Evolutionary conservation across 2,888 invertebrate genomes (phyloP), one percentile per base, ranked within the genome.

Genomic region (Ophraella communa): DNA sequence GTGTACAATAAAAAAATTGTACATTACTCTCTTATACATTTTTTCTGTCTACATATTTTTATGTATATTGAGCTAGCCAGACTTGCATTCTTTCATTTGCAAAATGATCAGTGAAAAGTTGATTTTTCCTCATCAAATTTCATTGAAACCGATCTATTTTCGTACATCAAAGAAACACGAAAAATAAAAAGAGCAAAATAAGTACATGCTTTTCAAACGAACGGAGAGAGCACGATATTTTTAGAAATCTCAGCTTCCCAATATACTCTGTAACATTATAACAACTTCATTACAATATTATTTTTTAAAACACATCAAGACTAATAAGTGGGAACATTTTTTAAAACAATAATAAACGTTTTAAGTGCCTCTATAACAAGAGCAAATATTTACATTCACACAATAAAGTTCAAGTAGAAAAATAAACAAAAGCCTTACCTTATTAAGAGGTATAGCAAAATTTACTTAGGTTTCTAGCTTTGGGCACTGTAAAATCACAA

Each of bases 391-490:
- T 60, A 60, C 60, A 4, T 64, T 60, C 53, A n/a, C 18, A 51
- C 30, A 21, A 42, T 51, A 39, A 64, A 52, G 18, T 58, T 35
- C 55, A 55, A 60, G 21, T 54, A 33, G 55, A 52, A 64, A 64
- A 64, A 60, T 60, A 64, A 64, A 64, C 64, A 64, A 60, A 60
- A 51, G 49, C 64, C n/a, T 60, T 45, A 64, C 64, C 64, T 64
- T 60, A 60, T 64, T 44, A 60, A 60, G 56, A 44, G 18, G 55
- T 64, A 52, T 53, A 52, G 59, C 20, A 30, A 60, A 60, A 52
- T 55, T 23, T 51, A 27, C 49, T 51, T 60, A 35, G 59, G 44
- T 51, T 53, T 47, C 45, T 33, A 39, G 24, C 4, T 56, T 60
- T 10, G 30, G 33, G 39, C 64, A 64, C 64, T 27, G 24, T 2